phyloP scores from a whole-genome alignment of 2,888 invertebrate species.

The Acronicta psi region DNA sequence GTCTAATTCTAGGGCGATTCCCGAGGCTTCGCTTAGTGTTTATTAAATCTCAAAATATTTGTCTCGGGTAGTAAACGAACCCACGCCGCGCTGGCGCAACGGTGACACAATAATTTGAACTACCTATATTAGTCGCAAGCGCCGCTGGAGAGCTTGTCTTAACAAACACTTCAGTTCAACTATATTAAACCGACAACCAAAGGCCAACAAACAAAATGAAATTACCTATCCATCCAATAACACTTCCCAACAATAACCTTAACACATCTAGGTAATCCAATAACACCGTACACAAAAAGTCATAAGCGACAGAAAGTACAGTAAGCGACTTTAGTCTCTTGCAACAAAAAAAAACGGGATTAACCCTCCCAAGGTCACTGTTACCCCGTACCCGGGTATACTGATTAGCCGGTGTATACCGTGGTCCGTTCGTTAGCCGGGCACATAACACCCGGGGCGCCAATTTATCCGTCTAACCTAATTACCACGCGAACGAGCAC shows the following conservation, averaged over 20 bases:
- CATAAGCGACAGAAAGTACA: background rate
- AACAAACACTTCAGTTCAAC: background rate
- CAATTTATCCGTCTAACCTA: constrained; percentile 77
- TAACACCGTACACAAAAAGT: constrained; percentile 12
- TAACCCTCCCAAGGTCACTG: constrained; percentile 38
- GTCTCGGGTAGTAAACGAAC: no score
- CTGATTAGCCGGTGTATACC: constrained; percentile 50
- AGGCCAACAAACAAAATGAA: constrained; percentile 7
- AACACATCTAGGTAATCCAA: constrained; percentile 19
- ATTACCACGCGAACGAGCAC: constrained; percentile 71
- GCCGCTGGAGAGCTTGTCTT: no score
- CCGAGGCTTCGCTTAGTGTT: no score
- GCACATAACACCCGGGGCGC: constrained; percentile 72
- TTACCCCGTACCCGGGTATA: constrained; percentile 36
- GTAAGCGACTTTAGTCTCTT: background rate
- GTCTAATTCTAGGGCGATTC: no score
- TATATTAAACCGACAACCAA: constrained; percentile 6
- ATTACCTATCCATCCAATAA: constrained; percentile 24
- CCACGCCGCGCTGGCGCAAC: no score
- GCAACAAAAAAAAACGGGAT: constrained; percentile 31
- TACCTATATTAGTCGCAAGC: no score
- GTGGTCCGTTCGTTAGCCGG: constrained; percentile 64
- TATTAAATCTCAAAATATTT: no score
- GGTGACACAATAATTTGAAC: no score
- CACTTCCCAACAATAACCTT: constrained; percentile 28